Percentiles rank a stretch among this genome's conserved stretches.
Evolutionary conservation across 2,888 invertebrate genomes (phyloP).

Genomic region (Drosophila nr. perissopoda): DNA sequence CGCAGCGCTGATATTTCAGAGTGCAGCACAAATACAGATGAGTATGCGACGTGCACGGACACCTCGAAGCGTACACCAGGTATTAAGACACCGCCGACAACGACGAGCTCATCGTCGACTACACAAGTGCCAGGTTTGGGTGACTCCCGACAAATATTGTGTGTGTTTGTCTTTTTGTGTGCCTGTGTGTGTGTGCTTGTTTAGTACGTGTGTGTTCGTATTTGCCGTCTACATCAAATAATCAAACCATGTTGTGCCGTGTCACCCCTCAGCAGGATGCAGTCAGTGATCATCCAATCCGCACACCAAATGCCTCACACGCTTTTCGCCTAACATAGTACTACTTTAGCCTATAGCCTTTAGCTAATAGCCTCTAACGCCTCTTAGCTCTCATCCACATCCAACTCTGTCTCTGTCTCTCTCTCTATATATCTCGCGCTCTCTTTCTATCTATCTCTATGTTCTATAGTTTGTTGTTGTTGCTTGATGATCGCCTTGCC

Average conservation of each 20-base stretch:
- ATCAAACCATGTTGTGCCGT: conserved; percentile 37
- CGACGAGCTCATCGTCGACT: conserved; percentile 85
- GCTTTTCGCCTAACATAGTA: conserved; percentile 33
- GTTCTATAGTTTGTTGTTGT: conserved; percentile 82
- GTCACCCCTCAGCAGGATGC: conserved; percentile 22
- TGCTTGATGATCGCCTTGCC: conserved; percentile 83
- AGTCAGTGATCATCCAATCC: conserved; percentile 32
- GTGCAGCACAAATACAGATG: conserved; percentile 93
- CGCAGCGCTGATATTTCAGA: conserved; percentile 92
- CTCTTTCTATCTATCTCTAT: not conserved
- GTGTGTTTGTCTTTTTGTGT: conserved; percentile 42
- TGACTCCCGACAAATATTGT: conserved; percentile 43
- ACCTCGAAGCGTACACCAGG: conserved; percentile 88
- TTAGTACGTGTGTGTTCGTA: conserved; percentile 34
- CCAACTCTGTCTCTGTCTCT: conserved; percentile 46
- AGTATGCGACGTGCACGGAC: conserved; percentile 94
- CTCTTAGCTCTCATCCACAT: conserved; percentile 60
- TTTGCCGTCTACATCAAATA: conserved; percentile 26
- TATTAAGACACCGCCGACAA: conserved; percentile 85
- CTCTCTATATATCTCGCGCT: not conserved
- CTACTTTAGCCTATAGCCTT: conserved; percentile 27
- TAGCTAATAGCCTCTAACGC: conserved; percentile 30
- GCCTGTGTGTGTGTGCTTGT: conserved; percentile 24
- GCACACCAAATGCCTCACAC: conserved; percentile 19
- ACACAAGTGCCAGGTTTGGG: conserved; percentile 86